Evolutionary conservation across 2,797 vertebrate species (phyloP), one percentile per base, ranked within the genome.

Genomic region (Eulemur mongoz): DNA sequence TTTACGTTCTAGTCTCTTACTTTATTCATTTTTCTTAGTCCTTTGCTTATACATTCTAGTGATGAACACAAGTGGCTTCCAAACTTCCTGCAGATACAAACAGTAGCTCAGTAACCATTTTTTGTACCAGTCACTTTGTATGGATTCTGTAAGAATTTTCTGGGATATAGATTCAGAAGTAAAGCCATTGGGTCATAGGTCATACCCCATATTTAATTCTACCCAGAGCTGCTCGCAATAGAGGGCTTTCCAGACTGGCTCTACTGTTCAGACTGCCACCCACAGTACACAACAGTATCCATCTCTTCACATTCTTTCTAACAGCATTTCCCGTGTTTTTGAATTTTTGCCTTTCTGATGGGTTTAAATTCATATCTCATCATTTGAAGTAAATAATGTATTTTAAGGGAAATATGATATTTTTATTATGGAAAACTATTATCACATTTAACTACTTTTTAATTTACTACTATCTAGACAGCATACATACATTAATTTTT

Each of bases 281-380:
- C 10, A 0, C 20, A 43, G 32, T 14, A 1, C 0, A 67, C 22
- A n/a, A 2, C 15, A 32, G 1, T 14, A 27, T 4, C 15, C 20
- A 48, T 9, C 0, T 73, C 40, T 57, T 73, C 35, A 45, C 12
- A 23, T 22, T 92, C 27, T 63, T 45, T 50, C 18, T 81, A 54
- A 86, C 1, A 25, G 4, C 20, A 43, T 35, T 76, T 23, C 27
- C 30, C 15, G 65, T 12, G 9, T 78, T 83, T 87, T 65, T 27
- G 1, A 20, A 48, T 18, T 84, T 72, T 70, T 76, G 17, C 30
- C 13, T 81, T 92, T 20, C 38, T 91, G 7, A 38, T 78, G 20
- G n/a, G 10, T 43, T 52, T 45, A 89, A 10, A 54, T 89, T 80
- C 13, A 2, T 61, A 54, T 69, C 1, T 38, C 57, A 4, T 32